Conservation (phyloP, 2,113 vertebrate species). For the Pygoscelis adeliae region DNA sequence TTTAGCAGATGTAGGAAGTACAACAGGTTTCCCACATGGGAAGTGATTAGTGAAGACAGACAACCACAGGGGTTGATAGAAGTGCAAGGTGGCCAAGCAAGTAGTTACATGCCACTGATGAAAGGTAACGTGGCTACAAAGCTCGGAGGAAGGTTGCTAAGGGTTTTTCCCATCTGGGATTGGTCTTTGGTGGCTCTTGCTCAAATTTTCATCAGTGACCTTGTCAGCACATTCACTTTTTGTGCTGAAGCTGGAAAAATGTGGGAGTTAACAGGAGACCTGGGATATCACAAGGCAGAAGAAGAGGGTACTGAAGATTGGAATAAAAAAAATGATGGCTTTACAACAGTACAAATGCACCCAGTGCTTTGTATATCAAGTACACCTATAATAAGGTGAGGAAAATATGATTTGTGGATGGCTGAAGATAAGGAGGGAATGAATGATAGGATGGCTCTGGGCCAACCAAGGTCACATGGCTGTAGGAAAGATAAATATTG, state of each 20-base stretch:
- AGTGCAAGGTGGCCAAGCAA: not conserved
- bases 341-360: not conserved
- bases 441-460: not conserved
- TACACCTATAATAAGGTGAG: not conserved
- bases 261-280: not conserved
- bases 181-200: not conserved
- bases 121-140: not conserved
- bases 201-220: not conserved
- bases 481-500: not conserved
- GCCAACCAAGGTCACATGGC: not conserved
- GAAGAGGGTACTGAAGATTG: not conserved
- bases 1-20: not conserved
- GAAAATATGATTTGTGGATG: not conserved
- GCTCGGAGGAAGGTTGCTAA: not conserved
- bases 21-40: not conserved
- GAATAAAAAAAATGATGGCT: not conserved
- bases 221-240: not conserved
- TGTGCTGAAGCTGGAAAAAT: not conserved
- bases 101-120: not conserved
- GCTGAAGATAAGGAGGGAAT: not conserved
- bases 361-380: not conserved
- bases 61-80: not conserved
- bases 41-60: not conserved
- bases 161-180: not conserved
- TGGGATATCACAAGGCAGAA: not conserved